Evolutionary conservation across 2,113 vertebrate genomes (phyloP).

Genomic region (Platycercus adscitus): DNA sequence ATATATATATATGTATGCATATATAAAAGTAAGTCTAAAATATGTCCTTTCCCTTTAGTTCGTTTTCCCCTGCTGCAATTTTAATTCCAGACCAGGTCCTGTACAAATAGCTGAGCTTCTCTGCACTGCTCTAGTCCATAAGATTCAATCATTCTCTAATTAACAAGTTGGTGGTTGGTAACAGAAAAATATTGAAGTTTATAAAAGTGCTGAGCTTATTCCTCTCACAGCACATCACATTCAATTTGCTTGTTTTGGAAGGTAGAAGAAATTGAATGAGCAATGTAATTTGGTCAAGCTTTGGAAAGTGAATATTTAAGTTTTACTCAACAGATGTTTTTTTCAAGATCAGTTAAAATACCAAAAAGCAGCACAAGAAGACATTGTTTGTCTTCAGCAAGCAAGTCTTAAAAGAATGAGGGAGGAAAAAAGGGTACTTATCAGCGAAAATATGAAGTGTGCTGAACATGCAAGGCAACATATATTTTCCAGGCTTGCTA

Average conservation of each 20-base stretch:
- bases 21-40: background rate
- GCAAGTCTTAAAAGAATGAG: background rate
- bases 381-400: background rate
- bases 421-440: fast-evolving
- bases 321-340: background rate
- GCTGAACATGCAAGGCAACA: background rate
- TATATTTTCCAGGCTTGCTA: background rate
- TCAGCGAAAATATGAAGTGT: background rate
- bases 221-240: background rate
- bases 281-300: conserved; percentile 24
- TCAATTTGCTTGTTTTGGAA: conserved; percentile 17
- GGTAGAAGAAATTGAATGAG: conserved; percentile 36
- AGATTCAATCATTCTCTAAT: conserved; percentile 23
- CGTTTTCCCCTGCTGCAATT: background rate
- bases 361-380: background rate
- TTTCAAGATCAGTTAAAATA: background rate
- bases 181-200: conserved; percentile 21
- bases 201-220: background rate
- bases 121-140: background rate
- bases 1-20: background rate
- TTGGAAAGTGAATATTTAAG: conserved; percentile 16
- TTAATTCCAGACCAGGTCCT: background rate
- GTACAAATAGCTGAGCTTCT: background rate
- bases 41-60: background rate
- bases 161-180: background rate